Conservation (phyloP, 2,888 invertebrate species). For the Stegophylla sp. region DNA sequence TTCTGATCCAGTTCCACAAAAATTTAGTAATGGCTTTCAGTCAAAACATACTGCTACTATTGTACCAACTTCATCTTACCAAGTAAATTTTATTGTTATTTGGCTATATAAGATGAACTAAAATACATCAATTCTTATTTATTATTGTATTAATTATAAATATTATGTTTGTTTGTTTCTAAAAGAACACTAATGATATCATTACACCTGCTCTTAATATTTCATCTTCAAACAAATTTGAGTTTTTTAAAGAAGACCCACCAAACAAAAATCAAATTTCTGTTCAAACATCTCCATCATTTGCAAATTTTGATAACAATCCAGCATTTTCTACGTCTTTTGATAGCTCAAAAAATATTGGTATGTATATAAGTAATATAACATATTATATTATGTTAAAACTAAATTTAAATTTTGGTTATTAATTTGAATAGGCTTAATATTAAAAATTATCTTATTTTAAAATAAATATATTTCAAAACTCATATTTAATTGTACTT, state of each 20-base stretch:
- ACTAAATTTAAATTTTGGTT: neutral
- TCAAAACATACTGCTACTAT: conserved; percentile 7
- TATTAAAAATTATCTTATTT: too few species aligned
- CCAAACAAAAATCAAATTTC: conserved; percentile 61
- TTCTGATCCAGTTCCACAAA: conserved; percentile 72
- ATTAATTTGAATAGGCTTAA: too few species aligned
- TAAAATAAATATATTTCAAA: too few species aligned
- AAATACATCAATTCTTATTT: neutral
- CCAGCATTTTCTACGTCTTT: conserved; percentile 70
- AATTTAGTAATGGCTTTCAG: conserved; percentile 66
- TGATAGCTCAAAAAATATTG: conserved; percentile 58
- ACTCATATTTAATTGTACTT: too few species aligned
- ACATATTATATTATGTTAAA: neutral
- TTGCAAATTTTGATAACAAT: conserved; percentile 78
- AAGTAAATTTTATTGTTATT: conserved; percentile 36
- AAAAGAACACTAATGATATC: conserved; percentile 24
- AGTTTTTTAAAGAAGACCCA: conserved; percentile 39
- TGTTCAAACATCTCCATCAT: conserved; percentile 65
- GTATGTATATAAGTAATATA: too few species aligned
- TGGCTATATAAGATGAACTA: neutral
- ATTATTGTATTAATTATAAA: neutral
- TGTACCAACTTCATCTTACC: conserved; percentile 26
- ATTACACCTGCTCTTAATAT: conserved; percentile 32
- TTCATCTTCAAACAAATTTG: conserved; percentile 51
- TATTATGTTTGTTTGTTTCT: neutral